These are phyloP conservation scores for Rhodophaea formosa DNA, from an alignment of 2,888 invertebrate species.

Conservation along the genomic window DNA sequence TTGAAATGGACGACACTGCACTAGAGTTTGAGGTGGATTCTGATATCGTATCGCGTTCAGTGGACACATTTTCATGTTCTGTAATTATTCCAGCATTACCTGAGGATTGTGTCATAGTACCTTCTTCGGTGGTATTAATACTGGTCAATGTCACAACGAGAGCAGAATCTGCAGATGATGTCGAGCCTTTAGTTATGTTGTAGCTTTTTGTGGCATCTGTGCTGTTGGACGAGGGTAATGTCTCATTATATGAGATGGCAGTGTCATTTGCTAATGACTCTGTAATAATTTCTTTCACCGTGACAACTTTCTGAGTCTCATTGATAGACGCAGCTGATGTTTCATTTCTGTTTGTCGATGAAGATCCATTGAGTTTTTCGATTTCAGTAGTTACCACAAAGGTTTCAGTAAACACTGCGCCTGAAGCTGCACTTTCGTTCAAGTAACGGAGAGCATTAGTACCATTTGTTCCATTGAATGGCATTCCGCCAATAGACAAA, in stretches of 20 bases:
- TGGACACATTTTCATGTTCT: neutral
- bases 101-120: neutral
- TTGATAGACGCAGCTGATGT: neutral
- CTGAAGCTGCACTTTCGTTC: neutral
- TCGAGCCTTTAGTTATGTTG: neutral
- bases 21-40: neutral
- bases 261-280: neutral
- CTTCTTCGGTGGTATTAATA: neutral
- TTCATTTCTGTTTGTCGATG: neutral
- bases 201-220: neutral
- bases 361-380: neutral
- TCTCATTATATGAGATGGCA: neutral
- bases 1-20: neutral
- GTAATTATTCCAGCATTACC: neutral
- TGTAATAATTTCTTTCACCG: neutral
- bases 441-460: neutral
- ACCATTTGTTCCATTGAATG: constrained; percentile 1
- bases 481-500: neutral
- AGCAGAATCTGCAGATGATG: neutral
- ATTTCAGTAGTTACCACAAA: neutral
- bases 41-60: neutral
- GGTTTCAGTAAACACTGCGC: neutral
- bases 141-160: neutral
- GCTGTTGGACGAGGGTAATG: neutral
- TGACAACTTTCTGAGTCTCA: neutral